Conservation (phyloP, 1,140 invertebrate genomes). For the Rhagoletis zephyria region DNA sequence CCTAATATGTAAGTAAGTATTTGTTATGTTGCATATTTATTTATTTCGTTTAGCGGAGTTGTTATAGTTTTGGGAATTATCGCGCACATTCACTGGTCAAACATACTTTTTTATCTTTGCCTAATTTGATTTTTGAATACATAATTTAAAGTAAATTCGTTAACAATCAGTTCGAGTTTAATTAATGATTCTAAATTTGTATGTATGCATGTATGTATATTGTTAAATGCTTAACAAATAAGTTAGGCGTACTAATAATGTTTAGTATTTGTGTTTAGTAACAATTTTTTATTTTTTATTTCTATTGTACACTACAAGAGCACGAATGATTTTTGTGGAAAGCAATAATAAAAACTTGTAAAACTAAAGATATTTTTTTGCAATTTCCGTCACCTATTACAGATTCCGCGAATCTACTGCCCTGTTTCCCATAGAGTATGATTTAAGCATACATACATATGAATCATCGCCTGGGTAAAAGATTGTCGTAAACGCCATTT, state of each 20-base stretch:
- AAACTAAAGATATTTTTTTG: too few species aligned
- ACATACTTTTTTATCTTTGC: conserved; percentile 56
- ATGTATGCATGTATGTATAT: neutral
- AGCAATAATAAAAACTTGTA: too few species aligned
- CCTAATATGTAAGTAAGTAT: neutral
- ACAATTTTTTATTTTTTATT: too few species aligned
- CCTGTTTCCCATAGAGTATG: too few species aligned
- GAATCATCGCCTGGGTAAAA: too few species aligned
- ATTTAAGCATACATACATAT: too few species aligned
- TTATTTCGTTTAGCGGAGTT: neutral
- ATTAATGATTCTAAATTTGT: conserved; percentile 35
- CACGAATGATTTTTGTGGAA: neutral
- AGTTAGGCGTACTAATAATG: neutral
- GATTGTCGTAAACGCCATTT: too few species aligned
- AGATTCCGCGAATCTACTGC: too few species aligned
- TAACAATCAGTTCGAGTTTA: conserved; percentile 71
- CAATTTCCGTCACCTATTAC: too few species aligned
- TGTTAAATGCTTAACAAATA: conserved; percentile 8
- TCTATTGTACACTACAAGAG: too few species aligned
- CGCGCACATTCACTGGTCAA: neutral
- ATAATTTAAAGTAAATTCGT: conserved; percentile 73
- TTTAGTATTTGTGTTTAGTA: neutral
- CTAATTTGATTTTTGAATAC: conserved; percentile 66
- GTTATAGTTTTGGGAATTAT: conserved; percentile 32
- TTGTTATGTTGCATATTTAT: neutral